A percentile compares a stretch with the other conserved stretches of the same genome.
Evolutionary conservation across 2,888 invertebrate species (phyloP).

Genomic region (Drosophila niveifrons): DNA sequence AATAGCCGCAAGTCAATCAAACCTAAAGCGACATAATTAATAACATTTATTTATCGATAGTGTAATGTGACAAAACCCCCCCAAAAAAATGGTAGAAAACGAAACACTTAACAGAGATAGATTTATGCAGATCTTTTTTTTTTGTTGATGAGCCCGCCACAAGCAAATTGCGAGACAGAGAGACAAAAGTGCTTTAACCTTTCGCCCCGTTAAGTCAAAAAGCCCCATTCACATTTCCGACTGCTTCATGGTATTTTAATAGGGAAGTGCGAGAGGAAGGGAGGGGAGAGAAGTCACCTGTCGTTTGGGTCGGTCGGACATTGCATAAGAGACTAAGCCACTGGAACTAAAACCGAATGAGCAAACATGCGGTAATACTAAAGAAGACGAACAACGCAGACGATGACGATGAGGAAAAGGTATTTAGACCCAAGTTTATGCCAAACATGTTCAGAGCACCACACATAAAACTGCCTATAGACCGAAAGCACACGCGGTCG

Average conservation of each 20-base stretch:
- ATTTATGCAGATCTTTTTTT: slow-evolving; percentile 46
- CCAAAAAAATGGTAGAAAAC: slow-evolving; percentile 7
- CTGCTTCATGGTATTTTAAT: slow-evolving; percentile 21
- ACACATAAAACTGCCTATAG: slow-evolving; percentile 24
- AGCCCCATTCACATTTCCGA: slow-evolving; percentile 33
- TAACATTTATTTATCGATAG: slow-evolving; percentile 19
- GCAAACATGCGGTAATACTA: slow-evolving; percentile 57
- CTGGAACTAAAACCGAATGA: slow-evolving; percentile 21
- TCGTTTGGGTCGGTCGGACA: slow-evolving; percentile 5
- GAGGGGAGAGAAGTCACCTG: slow-evolving; percentile 41
- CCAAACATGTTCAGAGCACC: slow-evolving; percentile 52
- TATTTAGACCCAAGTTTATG: slow-evolving; percentile 44
- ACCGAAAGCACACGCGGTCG: slow-evolving; percentile 44
- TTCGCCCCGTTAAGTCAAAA: slow-evolving; percentile 44
- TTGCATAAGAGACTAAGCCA: slow-evolving; percentile 47
- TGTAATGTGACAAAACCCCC: slow-evolving; percentile 22
- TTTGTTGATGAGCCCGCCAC: slow-evolving; percentile 4
- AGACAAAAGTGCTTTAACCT: slow-evolving; percentile 47
- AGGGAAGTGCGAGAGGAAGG: not conserved
- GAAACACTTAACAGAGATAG: slow-evolving; percentile 17
- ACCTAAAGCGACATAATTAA: slow-evolving; percentile 24
- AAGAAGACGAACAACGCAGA: not conserved
- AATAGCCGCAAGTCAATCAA: slow-evolving; percentile 25
- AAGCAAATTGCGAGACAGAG: slow-evolving; percentile 10
- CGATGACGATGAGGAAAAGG: slow-evolving; percentile 50